Evolutionary conservation across 2,113 vertebrate species (phyloP).

Genomic region (Lagenorhynchus albirostris): DNA sequence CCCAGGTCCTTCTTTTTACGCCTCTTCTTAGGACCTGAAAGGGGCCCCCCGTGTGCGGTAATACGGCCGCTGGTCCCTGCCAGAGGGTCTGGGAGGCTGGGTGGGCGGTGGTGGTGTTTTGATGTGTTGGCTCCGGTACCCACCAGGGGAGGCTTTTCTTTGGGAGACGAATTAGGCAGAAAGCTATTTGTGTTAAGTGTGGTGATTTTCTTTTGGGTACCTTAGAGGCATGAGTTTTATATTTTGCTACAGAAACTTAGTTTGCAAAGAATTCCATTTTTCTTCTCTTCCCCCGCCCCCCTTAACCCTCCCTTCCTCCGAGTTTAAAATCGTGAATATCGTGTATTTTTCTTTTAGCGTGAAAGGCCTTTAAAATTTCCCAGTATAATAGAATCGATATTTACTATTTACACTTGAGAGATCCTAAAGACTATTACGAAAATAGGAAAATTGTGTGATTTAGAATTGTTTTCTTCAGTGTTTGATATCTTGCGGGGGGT

Average conservation of each 20-base stretch:
- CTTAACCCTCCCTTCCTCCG: background rate
- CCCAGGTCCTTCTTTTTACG: too few relatives aligned
- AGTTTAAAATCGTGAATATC: background rate
- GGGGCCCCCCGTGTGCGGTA: too few relatives aligned
- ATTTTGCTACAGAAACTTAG: background rate
- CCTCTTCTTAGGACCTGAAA: too few relatives aligned
- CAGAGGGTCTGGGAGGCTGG: too few relatives aligned
- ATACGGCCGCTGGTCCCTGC: too few relatives aligned
- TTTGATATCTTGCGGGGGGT: background rate
- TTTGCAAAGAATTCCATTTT: background rate
- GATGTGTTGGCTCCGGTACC: background rate
- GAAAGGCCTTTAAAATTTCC: background rate
- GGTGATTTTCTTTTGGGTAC: background rate
- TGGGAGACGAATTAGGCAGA: background rate
- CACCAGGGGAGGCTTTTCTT: background rate
- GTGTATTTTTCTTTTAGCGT: background rate
- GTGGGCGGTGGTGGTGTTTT: background rate
- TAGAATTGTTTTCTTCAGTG: background rate
- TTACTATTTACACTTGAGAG: background rate
- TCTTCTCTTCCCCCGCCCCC: rapidly evolving
- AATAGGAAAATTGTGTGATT: background rate
- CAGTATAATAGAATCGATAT: too few relatives aligned
- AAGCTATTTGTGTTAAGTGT: background rate
- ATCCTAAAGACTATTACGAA: background rate
- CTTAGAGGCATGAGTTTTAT: background rate